Base-by-base conservation (phyloP, 2,113 vertebrate genomes). In the Struthio camelus region DNA sequence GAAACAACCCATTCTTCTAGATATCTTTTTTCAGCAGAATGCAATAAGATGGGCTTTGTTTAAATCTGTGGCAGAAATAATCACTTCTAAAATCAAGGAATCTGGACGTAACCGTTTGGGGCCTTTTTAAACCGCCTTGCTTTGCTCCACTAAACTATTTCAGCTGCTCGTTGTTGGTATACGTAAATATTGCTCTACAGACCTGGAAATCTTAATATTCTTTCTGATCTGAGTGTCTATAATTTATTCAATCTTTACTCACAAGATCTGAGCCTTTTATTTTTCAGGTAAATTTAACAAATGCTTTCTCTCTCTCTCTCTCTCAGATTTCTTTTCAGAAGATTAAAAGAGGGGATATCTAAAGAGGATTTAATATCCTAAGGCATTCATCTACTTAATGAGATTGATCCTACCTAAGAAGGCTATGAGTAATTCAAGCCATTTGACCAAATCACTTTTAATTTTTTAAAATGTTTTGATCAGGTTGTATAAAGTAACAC, bases 201-300 rank as follows among this genome's bases (percentile, higher is more conserved):
- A 65, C 78, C 86, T 94, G 87, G 71, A 94, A 94, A 97, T 89
- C 62, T 56, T 71, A 30, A 53, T 50, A 71, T n/a, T 80, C 32
- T 80, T 69, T 85, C 72, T 95, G 70, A 94, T 66, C 42, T 83
- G 56, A 70, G 28, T 69, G n/a, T 56, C 46, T 70, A 30, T 82
- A 65, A 88, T 94, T 95, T 96, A 82, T 73, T 87, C 71, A n/a
- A n/a, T n/a, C n/a, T n/a, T n/a, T n/a, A n/a, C n/a, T 76, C 13
- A 11, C 53, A 11, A 58, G 64, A 32, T 53, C 40, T 44, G 46
- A 85, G 65, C 59, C 6, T 78, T 86, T 18, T 61, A 36, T 67
- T 87, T 89, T 79, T 66, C 51, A 72, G 90, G 42, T 48, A 80
- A 93, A 73, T 85, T 87, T 87, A 84, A 86, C 36, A 67, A 86